Base-by-base conservation (phyloP, 2,797 vertebrate species). In the Melanotaenia maccullochi region DNA sequence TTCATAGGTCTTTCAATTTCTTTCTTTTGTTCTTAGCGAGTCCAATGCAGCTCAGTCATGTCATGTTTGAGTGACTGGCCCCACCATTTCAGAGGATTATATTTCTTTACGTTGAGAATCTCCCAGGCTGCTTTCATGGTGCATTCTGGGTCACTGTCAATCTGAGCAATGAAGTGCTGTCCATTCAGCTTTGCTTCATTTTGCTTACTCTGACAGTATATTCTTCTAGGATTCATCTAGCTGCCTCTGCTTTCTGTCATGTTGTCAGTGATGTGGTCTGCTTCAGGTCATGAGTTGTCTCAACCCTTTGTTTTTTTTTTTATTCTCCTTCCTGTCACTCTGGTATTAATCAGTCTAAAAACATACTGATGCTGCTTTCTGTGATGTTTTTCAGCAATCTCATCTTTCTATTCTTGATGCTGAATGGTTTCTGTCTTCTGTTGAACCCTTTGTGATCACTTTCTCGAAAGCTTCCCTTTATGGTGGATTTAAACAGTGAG, bases 151-250 rank as follows among this genome's bases (percentile, higher is more conserved):
- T 36, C 16, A 5, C 22, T 12, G 57, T 69, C 67, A 58, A 52
- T 30, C 67, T 9, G 57, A 63, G 51, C 22, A 32, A 3, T 5
- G 30, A 14, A 64, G 24, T n/a, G 22, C 22, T 32, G 4, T 57
- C 61, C 58, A 52, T 25, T 61, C 33, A 71, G 14, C 60, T 44
- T 44, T 33, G 60, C 52, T 28, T n/a, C 18, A 47, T 38, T 57
- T 57, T 13, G 60, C 22, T 14, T 30, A 49, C 30, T 51, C 11
- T 49, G 52, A 64, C 52, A 28, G 54, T 6, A 6, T 11, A n/a
- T 63, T 54, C 32, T 40, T 71, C 35, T 54, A 64, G 30, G n/a
- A 49, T 38, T 58, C 38, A 57, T 28, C 60, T 57, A 11, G 16
- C 22, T n/a, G 22, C 54, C 49, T 47, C 42, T 36, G 38, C 58